Conservation (phyloP, 2,113 vertebrate species). For the Sylvia atricapilla region DNA sequence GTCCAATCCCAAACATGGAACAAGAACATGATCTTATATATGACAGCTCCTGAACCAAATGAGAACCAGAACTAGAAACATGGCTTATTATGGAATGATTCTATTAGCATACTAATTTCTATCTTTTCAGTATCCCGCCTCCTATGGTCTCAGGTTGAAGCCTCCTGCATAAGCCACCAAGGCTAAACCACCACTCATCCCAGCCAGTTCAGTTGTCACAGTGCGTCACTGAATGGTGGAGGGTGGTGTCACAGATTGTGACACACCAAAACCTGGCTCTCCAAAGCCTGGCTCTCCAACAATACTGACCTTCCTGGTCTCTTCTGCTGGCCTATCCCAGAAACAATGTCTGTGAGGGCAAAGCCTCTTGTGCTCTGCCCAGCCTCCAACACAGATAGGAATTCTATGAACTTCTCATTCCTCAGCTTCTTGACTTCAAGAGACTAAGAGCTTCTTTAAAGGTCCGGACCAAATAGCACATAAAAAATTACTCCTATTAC, state of each 20-base stretch:
- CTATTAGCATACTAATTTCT: neutral
- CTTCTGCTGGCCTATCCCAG: neutral
- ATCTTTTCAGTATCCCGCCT: neutral
- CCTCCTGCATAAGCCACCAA: neutral
- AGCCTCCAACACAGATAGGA: neutral
- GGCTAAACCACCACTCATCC: neutral
- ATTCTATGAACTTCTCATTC: neutral
- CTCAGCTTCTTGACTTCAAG: neutral
- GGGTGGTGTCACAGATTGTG: neutral
- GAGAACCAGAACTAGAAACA: neutral
- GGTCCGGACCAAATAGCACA: neutral
- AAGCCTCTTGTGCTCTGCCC: neutral
- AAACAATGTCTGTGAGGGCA: rapidly evolving
- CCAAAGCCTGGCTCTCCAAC: neutral
- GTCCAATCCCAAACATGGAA: neutral
- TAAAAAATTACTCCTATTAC: neutral
- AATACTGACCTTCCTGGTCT: neutral
- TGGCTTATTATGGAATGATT: neutral
- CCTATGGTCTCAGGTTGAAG: neutral
- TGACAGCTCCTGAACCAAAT: neutral
- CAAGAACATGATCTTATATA: neutral
- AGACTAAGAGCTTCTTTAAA: neutral
- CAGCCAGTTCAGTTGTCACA: neutral
- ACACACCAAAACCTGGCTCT: neutral
- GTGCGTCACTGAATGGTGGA: neutral